A percentile compares a stretch with the other conserved stretches of the same genome.
phyloP scores from a whole-genome alignment of 2,888 invertebrate genomes.

The Myopa testacea region DNA sequence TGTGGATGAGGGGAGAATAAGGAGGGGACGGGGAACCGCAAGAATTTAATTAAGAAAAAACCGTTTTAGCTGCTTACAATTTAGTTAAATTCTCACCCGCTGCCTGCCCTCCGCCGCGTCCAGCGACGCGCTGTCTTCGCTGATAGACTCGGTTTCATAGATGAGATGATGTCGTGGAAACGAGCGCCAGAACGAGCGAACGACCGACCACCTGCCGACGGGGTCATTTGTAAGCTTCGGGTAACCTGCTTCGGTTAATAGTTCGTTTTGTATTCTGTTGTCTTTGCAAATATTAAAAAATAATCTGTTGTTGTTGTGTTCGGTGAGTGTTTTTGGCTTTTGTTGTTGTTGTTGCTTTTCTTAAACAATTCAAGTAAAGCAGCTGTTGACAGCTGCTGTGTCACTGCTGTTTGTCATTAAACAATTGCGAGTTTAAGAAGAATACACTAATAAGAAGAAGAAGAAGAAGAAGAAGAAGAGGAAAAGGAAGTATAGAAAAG shows the following conservation, averaged over 20 bases:
- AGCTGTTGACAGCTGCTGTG: slow-evolving; percentile 49
- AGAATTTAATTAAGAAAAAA: slow-evolving; percentile 17
- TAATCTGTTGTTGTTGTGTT: slow-evolving; percentile 32
- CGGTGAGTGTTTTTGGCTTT: not conserved
- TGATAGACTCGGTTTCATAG: not conserved
- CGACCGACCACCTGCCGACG: slow-evolving; percentile 48
- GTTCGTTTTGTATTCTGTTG: slow-evolving; percentile 22
- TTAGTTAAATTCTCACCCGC: not conserved
- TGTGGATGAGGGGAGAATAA: not conserved
- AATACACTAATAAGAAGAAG: not conserved
- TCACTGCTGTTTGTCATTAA: not conserved
- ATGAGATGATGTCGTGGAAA: not conserved
- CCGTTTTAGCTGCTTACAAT: not conserved
- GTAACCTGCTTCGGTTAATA: slow-evolving; percentile 33
- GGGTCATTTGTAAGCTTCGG: slow-evolving; percentile 43
- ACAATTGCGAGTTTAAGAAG: too few relatives aligned
- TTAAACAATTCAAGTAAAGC: slow-evolving; percentile 9
- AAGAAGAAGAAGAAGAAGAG: slow-evolving; percentile 8
- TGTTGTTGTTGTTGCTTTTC: slow-evolving; percentile 19
- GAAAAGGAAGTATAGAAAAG: slow-evolving; percentile 11
- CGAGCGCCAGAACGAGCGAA: not conserved
- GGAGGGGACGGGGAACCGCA: not conserved
- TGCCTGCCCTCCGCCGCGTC: not conserved
- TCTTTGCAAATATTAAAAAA: slow-evolving; percentile 32
- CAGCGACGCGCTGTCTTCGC: not conserved